Conservation (phyloP, 2,888 invertebrate species). For the Agrypnus murinus region DNA sequence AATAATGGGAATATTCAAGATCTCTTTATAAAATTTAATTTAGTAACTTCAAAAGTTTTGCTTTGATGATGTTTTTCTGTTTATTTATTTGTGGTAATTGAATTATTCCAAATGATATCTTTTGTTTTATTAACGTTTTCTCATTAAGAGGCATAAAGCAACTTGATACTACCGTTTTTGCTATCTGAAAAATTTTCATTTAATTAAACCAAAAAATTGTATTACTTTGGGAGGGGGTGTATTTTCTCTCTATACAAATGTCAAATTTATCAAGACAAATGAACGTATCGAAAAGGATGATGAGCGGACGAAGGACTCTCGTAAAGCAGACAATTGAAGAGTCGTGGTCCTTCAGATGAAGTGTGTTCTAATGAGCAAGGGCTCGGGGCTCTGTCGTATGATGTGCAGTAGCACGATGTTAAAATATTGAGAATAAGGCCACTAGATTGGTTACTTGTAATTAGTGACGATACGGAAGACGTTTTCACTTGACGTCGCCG, state of each 20-base stretch:
- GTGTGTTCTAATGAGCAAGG: constrained; percentile 60
- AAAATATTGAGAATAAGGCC: constrained; percentile 53
- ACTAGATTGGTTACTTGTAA: constrained; percentile 54
- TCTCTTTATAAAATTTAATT: background rate
- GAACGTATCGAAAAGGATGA: constrained; percentile 48
- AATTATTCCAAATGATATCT: background rate
- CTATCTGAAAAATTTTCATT: too few relatives aligned
- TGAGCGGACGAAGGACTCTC: constrained; percentile 50
- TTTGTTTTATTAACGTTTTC: too few relatives aligned
- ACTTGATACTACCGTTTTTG: too few relatives aligned
- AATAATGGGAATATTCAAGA: background rate
- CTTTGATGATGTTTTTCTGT: background rate
- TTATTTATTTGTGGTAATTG: background rate
- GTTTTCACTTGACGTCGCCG: constrained; percentile 39
- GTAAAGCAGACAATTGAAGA: constrained; percentile 56
- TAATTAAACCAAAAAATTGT: too few relatives aligned
- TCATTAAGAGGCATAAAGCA: too few relatives aligned
- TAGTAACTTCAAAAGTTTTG: background rate
- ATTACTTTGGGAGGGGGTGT: too few relatives aligned
- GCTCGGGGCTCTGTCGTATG: constrained; percentile 49
- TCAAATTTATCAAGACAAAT: constrained; percentile 42
- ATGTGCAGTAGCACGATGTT: constrained; percentile 51
- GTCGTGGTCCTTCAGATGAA: constrained; percentile 55
- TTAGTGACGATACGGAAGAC: constrained; percentile 48
- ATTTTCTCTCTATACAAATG: constrained; percentile 19